Evolutionary conservation across 1,140 invertebrate species (phyloP).

Genomic region (Procambarus clarkii): DNA sequence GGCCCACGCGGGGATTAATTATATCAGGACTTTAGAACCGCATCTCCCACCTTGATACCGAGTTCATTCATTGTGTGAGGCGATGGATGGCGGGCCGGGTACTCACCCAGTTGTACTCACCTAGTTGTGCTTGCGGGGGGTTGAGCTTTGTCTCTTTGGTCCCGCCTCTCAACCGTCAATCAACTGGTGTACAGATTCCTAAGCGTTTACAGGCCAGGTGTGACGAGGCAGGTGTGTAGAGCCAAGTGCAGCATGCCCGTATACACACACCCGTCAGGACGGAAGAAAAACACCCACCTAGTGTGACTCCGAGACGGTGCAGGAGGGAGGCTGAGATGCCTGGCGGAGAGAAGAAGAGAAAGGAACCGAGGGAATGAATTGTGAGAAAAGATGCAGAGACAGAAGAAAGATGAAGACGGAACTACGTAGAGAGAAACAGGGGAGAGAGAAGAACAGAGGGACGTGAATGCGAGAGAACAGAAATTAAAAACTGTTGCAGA

Average conservation of each 20-base stretch:
- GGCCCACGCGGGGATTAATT: not conserved
- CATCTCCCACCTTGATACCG: not conserved
- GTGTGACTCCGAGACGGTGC: not conserved
- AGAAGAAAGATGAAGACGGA: not conserved
- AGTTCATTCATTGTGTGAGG: not conserved
- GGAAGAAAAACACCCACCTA: not conserved
- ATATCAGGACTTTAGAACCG: not conserved
- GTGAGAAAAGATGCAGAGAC: too few species aligned
- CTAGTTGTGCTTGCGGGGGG: too few species aligned
- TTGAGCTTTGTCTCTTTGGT: too few species aligned
- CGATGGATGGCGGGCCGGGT: not conserved
- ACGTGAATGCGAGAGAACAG: not conserved
- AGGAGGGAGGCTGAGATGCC: not conserved
- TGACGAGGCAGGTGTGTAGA: too few species aligned
- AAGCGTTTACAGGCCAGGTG: too few species aligned
- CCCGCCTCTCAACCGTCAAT: too few species aligned
- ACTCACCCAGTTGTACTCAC: too few species aligned
- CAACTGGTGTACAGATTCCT: too few species aligned
- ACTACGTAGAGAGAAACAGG: constrained; percentile 4
- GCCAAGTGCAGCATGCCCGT: not conserved
- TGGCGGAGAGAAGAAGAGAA: not conserved
- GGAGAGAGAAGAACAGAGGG: not conserved
- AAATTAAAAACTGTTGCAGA: not conserved
- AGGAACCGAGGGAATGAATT: not conserved
- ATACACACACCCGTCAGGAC: not conserved